A percentile compares a stretch with the other conserved stretches of the same genome.
These are phyloP conservation scores for Drosophila pseudoobscura DNA, from an alignment of 1,140 invertebrate species.

Conservation along the genomic window DNA sequence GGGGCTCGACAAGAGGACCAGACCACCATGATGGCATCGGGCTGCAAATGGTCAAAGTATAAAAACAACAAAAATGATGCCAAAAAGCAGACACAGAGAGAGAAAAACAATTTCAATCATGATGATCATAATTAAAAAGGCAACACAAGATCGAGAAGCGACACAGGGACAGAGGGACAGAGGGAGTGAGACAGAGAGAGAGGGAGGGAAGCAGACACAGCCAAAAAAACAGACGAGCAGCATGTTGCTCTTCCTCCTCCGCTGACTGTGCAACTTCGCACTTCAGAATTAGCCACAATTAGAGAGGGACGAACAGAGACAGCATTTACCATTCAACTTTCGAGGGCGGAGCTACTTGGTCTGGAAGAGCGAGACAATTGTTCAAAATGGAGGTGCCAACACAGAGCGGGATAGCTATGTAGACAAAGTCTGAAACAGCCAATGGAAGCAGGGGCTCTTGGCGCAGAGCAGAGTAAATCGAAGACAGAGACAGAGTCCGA, in stretches of 20 bases:
- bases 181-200: background rate
- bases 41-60: slow-evolving; percentile 78
- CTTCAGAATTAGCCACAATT: slow-evolving; percentile 80
- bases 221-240: slow-evolving; percentile 4
- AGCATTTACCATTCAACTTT: too few species aligned
- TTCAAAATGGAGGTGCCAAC: slow-evolving; percentile 82
- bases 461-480: background rate
- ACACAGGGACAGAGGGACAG: background rate
- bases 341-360: slow-evolving; percentile 52
- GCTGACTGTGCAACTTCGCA: slow-evolving; percentile 80
- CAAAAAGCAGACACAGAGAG: slow-evolving; percentile 60
- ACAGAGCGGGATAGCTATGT: slow-evolving; percentile 41
- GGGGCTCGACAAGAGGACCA: slow-evolving; percentile 71
- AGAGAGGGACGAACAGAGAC: slow-evolving; percentile 43
- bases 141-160: slow-evolving; percentile 42
- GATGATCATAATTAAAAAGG: slow-evolving; percentile 79
- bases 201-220: too few species aligned
- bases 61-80: slow-evolving; percentile 69
- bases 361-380: slow-evolving; percentile 29
- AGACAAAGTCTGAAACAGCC: slow-evolving; percentile 6
- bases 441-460: slow-evolving; percentile 39
- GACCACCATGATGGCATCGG: slow-evolving; percentile 71
- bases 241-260: slow-evolving; percentile 34
- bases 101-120: slow-evolving; percentile 78
- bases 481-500: background rate